These are phyloP conservation scores for Casuarius casuarius DNA, from an alignment of 2,113 vertebrate genomes.

Conservation along the genomic window DNA sequence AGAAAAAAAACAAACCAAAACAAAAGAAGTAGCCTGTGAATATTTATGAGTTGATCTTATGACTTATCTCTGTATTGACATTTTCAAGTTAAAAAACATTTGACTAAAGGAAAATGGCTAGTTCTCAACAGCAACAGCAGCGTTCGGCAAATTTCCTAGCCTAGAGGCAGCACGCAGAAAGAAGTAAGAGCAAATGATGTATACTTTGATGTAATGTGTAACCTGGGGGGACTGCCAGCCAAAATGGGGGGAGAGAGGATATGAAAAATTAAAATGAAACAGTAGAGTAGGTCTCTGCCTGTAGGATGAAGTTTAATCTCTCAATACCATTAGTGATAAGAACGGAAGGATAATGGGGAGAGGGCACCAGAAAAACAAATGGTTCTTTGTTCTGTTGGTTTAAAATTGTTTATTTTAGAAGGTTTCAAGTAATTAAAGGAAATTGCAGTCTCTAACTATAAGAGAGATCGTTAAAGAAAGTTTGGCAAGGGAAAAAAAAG, in stretches of 20 bases:
- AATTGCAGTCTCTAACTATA: constrained; percentile 38
- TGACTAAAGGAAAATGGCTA: constrained; percentile 74
- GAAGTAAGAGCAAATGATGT: constrained; percentile 53
- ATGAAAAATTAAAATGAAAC: constrained; percentile 60
- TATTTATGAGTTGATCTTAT: constrained; percentile 80
- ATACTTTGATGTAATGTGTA: constrained; percentile 67
- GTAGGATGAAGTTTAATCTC: constrained; percentile 64
- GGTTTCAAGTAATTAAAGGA: constrained; percentile 38
- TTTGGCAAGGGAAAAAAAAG: background rate
- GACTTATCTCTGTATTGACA: constrained; percentile 77
- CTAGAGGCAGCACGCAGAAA: constrained; percentile 64
- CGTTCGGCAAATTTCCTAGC: constrained; percentile 66
- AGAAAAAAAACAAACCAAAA: constrained; percentile 40
- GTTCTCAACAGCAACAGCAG: constrained; percentile 38
- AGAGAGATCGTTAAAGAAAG: constrained; percentile 24
- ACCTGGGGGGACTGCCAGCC: constrained; percentile 28
- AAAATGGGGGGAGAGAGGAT: constrained; percentile 11
- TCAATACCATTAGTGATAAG: constrained; percentile 21
- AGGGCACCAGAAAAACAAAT: constrained; percentile 18
- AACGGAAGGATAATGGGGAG: constrained; percentile 23
- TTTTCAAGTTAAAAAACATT: constrained; percentile 79
- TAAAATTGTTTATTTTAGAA: constrained; percentile 51
- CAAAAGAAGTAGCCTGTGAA: constrained; percentile 62
- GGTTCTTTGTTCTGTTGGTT: background rate
- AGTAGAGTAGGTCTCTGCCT: constrained; percentile 5